Conservation (phyloP, 2,113 vertebrate species). For the Micronycteris hirsuta region DNA sequence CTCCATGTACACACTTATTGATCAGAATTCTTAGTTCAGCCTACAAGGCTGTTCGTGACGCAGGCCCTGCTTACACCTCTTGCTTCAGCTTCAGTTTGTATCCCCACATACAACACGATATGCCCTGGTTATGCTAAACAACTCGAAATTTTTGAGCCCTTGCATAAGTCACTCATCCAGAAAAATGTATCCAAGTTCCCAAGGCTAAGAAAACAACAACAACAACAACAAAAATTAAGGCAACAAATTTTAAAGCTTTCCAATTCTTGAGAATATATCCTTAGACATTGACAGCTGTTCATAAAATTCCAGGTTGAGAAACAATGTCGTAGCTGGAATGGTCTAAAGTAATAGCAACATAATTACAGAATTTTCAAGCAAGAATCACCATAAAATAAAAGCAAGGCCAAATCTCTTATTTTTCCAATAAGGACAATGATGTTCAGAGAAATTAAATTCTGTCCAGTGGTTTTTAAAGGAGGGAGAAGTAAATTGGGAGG, state of each 20-base stretch:
- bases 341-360: not conserved
- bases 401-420: not conserved
- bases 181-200: not conserved
- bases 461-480: not conserved
- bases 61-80: not conserved
- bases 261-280: not conserved
- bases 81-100: not conserved
- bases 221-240: not conserved
- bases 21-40: not conserved
- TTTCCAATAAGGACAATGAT: not conserved
- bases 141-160: not conserved
- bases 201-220: not conserved
- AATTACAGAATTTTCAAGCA: not conserved
- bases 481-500: not conserved
- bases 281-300: not conserved
- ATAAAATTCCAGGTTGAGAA: not conserved
- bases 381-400: not conserved
- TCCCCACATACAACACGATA: not conserved
- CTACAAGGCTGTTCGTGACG: not conserved
- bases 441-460: not conserved
- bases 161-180: not conserved
- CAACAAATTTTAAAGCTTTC: not conserved
- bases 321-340: not conserved
- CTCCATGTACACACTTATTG: not conserved
- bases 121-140: not conserved